Evolutionary conservation across 1,140 invertebrate genomes (phyloP).

Genomic region (Matsumurasca onukii): DNA sequence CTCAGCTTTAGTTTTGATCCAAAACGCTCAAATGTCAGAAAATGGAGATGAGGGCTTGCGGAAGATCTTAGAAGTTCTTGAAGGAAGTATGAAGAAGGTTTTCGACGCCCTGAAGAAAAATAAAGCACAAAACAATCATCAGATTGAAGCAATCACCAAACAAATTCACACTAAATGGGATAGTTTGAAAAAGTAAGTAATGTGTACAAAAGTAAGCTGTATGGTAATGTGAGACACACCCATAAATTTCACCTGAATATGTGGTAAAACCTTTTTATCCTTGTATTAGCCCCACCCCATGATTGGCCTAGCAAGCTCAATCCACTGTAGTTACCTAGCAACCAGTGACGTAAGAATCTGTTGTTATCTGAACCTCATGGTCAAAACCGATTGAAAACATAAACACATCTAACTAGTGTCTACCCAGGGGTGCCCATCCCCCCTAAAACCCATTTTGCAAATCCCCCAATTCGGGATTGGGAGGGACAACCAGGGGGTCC

Average conservation of each 20-base stretch:
- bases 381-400: too few relatives aligned
- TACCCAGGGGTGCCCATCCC: too few relatives aligned
- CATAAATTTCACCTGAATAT: too few relatives aligned
- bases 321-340: not conserved
- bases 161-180: conserved; percentile 64
- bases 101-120: conserved; percentile 62
- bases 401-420: too few relatives aligned
- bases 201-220: not conserved
- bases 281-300: too few relatives aligned
- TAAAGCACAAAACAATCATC: conserved; percentile 52
- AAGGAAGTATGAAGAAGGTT: conserved; percentile 59
- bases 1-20: conserved; percentile 59
- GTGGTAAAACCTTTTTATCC: too few relatives aligned
- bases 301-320: too few relatives aligned
- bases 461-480: too few relatives aligned
- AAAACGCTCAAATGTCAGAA: conserved; percentile 49
- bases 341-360: not conserved
- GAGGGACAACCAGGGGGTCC: too few relatives aligned
- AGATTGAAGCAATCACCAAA: conserved; percentile 60
- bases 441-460: too few relatives aligned
- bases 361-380: too few relatives aligned
- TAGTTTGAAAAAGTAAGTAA: conserved; percentile 28
- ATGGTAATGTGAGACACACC: not conserved
- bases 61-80: conserved; percentile 61
- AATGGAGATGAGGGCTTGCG: conserved; percentile 61